Percentiles rank a stretch among this genome's conserved stretches.
These are phyloP conservation scores for Astropecten irregularis DNA, from an alignment of 53 echinoderm and acorn worm genomes.

Conservation along the genomic window DNA sequence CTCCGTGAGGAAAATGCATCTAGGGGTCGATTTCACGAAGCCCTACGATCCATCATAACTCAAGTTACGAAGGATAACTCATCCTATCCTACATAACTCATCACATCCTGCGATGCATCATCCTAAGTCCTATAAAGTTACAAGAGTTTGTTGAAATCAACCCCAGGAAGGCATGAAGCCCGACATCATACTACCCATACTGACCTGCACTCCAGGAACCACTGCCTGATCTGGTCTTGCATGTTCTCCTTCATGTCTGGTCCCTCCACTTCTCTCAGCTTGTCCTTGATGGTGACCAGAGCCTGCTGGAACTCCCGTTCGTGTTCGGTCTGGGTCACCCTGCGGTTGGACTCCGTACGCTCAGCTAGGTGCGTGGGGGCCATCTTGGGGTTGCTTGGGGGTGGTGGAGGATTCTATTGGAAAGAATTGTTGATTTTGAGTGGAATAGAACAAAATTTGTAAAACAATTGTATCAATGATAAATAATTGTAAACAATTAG, in stretches of 20 bases:
- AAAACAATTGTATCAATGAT: not conserved
- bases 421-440: not conserved
- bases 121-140: too few relatives aligned
- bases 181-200: too few relatives aligned
- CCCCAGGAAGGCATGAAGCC: too few relatives aligned
- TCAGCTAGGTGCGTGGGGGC: conserved; percentile 70
- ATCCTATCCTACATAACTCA: too few relatives aligned
- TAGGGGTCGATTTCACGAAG: too few relatives aligned
- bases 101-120: too few relatives aligned
- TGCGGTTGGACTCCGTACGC: conserved; percentile 67
- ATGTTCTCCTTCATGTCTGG: conserved; percentile 99
- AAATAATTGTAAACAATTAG: too few relatives aligned
- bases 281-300: conserved; percentile 86
- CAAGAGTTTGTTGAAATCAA: too few relatives aligned
- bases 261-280: conserved; percentile 97
- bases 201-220: conserved; percentile 98
- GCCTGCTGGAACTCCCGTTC: conserved; percentile 93
- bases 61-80: too few relatives aligned
- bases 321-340: conserved; percentile 91
- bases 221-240: conserved; percentile 98
- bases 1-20: too few relatives aligned
- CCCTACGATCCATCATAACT: too few relatives aligned
- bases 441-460: not conserved
- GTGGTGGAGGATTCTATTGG: conserved; percentile 80
- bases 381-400: conserved; percentile 79